These are phyloP conservation scores for Ectemnius continuus DNA, from an alignment of 2,888 invertebrate species.

Conservation along the genomic window DNA sequence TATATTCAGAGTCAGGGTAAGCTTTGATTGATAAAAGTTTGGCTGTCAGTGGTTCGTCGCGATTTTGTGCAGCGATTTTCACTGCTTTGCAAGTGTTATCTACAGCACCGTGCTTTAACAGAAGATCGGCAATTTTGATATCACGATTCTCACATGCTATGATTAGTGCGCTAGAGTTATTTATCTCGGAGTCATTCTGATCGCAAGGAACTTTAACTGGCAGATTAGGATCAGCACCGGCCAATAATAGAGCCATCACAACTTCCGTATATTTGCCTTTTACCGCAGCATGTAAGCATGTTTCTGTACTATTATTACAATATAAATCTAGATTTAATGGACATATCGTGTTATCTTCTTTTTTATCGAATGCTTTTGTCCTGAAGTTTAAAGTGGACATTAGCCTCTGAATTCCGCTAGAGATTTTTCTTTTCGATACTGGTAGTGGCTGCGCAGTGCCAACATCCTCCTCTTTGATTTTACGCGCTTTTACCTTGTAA, in stretches of 20 bases:
- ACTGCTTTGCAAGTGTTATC: constrained; percentile 93
- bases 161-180: constrained; percentile 81
- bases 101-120: constrained; percentile 89
- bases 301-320: constrained; percentile 88
- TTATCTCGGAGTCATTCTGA: constrained; percentile 77
- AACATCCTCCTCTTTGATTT: constrained; percentile 77
- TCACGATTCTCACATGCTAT: constrained; percentile 86
- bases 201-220: constrained; percentile 81
- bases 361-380: constrained; percentile 79
- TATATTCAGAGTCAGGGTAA: constrained; percentile 94
- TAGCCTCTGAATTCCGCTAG: constrained; percentile 92
- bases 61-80: constrained; percentile 85
- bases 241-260: constrained; percentile 84
- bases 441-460: constrained; percentile 69
- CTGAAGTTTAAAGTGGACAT: constrained; percentile 89
- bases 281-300: constrained; percentile 90
- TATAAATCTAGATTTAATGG: constrained; percentile 87
- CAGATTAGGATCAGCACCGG: constrained; percentile 91
- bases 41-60: constrained; percentile 87
- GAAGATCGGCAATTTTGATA: constrained; percentile 85
- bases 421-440: constrained; percentile 84
- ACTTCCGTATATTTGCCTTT: constrained; percentile 87
- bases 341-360: constrained; percentile 80
- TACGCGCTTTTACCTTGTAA: constrained; percentile 83
- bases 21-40: constrained; percentile 92